Evolutionary conservation across 2,888 invertebrate species (phyloP), one percentile per base, ranked within the genome.

Genomic region (Erpobdella octoculata): DNA sequence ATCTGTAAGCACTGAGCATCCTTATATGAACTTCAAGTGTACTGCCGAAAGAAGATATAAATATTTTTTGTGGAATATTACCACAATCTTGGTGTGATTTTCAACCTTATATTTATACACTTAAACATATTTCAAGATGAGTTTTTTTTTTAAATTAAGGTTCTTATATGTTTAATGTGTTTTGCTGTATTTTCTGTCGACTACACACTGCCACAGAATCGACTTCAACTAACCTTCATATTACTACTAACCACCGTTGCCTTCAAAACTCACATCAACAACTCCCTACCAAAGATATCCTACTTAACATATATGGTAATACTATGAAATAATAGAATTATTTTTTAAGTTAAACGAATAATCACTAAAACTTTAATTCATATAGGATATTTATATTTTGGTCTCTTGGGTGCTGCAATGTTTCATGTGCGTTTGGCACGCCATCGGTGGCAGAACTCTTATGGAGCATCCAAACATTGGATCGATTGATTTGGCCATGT

Each of bases 41-140:
- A 78, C 80, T 68, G 82, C 81, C 28, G 82, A 81, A 6, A 76
- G 82, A 41, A 75, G 82, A 38, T 81, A 81, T 8, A 80, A 81
- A 37, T 82, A 81, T 76, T 82, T 81, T 76, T 78, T 82, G 31
- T 82, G 81, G 81, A 82, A 82, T 78, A 80, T 81, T 75, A 81
- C 81, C 72, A 78, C 80, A 77, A 80, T 82, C 36, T 81, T 81
- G 74, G 82, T 81, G 53, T 53, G 15, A 53, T 53, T 5, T 4
- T 28, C 28, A 41, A 15, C 53, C 53, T 25, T 12, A 25, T 53
- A 53, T 53, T 53, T 3, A 53, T 53, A n/a, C n/a, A n/a, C n/a
- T n/a, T n/a, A n/a, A n/a, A n/a, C n/a, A n/a, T n/a, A n/a, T n/a
- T n/a, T n/a, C n/a, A n/a, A n/a, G n/a, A n/a, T n/a, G n/a, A n/a